phyloP scores from a whole-genome alignment of 2,888 invertebrate species.

The Macrophya annulata region DNA sequence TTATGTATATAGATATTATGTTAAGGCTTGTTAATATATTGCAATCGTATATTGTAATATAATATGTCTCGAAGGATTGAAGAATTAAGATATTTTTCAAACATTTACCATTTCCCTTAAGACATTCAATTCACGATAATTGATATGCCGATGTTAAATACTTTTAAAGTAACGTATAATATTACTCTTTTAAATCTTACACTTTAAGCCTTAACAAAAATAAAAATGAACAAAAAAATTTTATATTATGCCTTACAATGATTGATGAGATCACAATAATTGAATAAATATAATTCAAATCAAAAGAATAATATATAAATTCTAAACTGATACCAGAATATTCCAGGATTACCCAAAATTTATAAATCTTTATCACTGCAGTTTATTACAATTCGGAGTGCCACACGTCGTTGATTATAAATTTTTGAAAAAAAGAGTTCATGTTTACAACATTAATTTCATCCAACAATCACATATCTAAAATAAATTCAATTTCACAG shows the following conservation, averaged over 20 bases:
- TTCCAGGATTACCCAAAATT: conserved; percentile 27
- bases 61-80: conserved; percentile 39
- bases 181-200: conserved; percentile 32
- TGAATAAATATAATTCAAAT: conserved; percentile 34
- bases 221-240: not conserved
- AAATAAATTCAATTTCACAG: conserved; percentile 9
- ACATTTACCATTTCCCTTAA: conserved; percentile 12
- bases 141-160: conserved; percentile 28
- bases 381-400: not conserved
- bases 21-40: conserved; percentile 27
- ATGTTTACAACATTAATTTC: not conserved
- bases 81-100: not conserved
- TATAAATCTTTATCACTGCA: not conserved
- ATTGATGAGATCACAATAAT: conserved; percentile 50
- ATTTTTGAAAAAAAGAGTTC: not conserved
- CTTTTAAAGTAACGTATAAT: not conserved
- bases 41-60: conserved; percentile 19
- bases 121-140: conserved; percentile 31
- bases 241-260: conserved; percentile 40
- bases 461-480: not conserved
- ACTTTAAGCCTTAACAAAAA: conserved; percentile 31
- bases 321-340: conserved; percentile 19
- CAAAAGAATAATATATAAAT: not conserved
- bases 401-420: not conserved
- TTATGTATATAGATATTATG: conserved; percentile 16